Evolutionary conservation across 2,888 invertebrate species (phyloP), one percentile per base, ranked within the genome.

Genomic region (Ornithoptera priamus): DNA sequence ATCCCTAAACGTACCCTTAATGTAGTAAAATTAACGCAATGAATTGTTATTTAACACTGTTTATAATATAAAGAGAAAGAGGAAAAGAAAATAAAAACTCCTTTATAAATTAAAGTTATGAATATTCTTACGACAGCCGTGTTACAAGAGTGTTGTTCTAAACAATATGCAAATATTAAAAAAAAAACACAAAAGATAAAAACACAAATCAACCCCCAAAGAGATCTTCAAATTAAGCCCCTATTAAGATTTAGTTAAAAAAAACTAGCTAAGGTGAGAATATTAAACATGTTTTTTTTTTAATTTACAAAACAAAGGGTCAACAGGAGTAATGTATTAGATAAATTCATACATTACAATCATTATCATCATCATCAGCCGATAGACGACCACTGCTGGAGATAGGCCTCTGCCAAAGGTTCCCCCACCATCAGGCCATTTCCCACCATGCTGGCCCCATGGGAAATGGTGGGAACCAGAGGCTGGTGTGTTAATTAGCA

Each of bases 221-320:
- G 92, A 84, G 88, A 85, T 87, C 89, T 92, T 87, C 90, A 92
- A 92, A 92, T 92, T 92, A 91, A 92, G 91, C 83, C 87, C 81
- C 90, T 89, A 87, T 92, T 92, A 90, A 83, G 89, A 86, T 85
- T 86, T 85, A 75, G 80, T 85, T 30, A 15, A 46, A 88, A 88
- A 77, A 77, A 76, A 81, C 75, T 60, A 15, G 84, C 84, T 90
- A 90, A 92, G 90, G 91, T 92, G 92, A 90, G 92, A 92, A 90
- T 88, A 92, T 92, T 90, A 92, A 87, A 85, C 77, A 76, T 73
- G 69, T 73, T 30, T 53, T 24, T 53, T 17, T 81, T 87, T 88
- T 87, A 85, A 81, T 71, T 46, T 65, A 70, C 75, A 72, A 84
- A 82, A 82, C 60, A 68, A 53, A 64, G 58, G 86, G 77, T 77